A percentile compares a stretch with the other conserved stretches of the same genome.
phyloP scores from a whole-genome alignment of 2,113 vertebrate genomes.

The Herpetotheres cachinnans region DNA sequence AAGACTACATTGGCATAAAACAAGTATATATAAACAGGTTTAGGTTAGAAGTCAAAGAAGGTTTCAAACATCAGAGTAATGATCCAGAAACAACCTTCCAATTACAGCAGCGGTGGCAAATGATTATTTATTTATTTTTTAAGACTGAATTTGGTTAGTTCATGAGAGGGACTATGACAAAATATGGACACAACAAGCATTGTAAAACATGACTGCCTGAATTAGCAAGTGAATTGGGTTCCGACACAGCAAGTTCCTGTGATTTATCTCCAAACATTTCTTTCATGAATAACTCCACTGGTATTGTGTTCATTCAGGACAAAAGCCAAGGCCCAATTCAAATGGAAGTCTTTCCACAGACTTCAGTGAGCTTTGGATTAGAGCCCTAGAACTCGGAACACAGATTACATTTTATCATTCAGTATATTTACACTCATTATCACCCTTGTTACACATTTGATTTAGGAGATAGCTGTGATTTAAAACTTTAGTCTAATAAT shows the following conservation, averaged over 20 bases:
- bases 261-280: constrained; percentile 46
- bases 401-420: constrained; percentile 30
- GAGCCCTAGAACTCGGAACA: constrained; percentile 14
- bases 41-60: background rate
- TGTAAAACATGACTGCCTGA: background rate
- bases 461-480: constrained; percentile 25
- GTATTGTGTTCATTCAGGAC: constrained; percentile 36
- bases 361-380: background rate
- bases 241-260: background rate
- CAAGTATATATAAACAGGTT: background rate
- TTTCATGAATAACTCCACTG: background rate
- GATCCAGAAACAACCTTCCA: background rate
- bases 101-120: background rate
- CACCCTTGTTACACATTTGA: constrained; percentile 2
- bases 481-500: constrained; percentile 29
- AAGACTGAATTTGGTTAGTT: background rate
- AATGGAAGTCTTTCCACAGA: constrained; percentile 21
- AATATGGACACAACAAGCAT: background rate
- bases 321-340: constrained; percentile 42
- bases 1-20: background rate
- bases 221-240: constrained; percentile 30
- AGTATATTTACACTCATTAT: constrained; percentile 22
- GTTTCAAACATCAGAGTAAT: background rate
- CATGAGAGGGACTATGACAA: background rate
- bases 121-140: background rate